phyloP scores from a whole-genome alignment of 1,140 invertebrate species.

The Asobara japonica region DNA sequence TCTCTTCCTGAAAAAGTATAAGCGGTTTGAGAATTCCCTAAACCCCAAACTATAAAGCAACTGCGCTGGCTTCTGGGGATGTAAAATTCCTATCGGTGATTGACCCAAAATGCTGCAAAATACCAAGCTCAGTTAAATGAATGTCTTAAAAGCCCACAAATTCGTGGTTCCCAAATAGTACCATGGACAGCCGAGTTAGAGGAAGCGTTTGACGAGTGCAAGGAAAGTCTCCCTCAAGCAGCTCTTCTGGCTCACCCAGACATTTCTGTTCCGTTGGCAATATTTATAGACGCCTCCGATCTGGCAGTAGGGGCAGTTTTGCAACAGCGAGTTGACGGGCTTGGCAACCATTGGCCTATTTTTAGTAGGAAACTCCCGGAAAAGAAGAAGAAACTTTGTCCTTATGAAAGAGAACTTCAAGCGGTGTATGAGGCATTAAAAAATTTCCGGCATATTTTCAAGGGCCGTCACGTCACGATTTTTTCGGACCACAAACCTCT shows the following conservation, averaged over 20 bases:
- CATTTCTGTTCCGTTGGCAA: background rate
- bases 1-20: background rate
- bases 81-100: too few species aligned
- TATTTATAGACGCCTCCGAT: background rate
- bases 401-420: background rate
- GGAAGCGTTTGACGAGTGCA: background rate
- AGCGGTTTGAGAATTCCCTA: background rate
- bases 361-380: background rate
- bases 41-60: too few species aligned
- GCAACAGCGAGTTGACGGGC: background rate
- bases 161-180: background rate
- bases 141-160: too few species aligned
- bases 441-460: conserved; percentile 36
- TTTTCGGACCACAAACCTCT: too few species aligned
- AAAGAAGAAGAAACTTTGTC: background rate
- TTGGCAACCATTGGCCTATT: background rate
- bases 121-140: too few species aligned
- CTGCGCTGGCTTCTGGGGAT: too few species aligned
- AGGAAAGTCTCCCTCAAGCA: background rate
- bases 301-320: background rate
- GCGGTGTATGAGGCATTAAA: background rate
- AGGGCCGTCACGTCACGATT: too few species aligned
- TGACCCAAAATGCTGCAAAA: too few species aligned
- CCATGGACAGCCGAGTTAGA: background rate
- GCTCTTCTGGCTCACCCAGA: background rate